These are phyloP conservation scores for Strix uralensis DNA, from an alignment of 2,113 vertebrate species.

Conservation along the genomic window DNA sequence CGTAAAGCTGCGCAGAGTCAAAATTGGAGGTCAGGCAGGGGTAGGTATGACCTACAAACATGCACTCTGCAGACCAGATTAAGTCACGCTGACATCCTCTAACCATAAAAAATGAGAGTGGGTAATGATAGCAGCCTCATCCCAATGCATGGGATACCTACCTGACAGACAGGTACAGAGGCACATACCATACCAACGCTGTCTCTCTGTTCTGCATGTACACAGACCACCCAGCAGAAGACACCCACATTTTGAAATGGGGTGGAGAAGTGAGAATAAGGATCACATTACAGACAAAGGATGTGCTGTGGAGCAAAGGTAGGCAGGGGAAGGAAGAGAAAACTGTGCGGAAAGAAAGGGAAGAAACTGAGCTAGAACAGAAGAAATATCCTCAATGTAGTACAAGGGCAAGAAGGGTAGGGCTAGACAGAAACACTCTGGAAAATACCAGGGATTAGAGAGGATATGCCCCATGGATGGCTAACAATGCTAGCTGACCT, in stretches of 20 bases:
- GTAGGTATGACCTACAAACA: not conserved
- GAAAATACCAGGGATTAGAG: not conserved
- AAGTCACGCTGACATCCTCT: not conserved
- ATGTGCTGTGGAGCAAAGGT: not conserved
- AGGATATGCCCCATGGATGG: not conserved
- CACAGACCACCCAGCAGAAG: not conserved
- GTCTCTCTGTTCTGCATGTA: accelerated
- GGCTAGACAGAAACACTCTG: not conserved
- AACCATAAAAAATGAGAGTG: not conserved
- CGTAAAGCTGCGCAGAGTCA: accelerated
- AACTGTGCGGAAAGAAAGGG: accelerated
- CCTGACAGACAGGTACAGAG: accelerated
- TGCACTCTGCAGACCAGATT: not conserved
- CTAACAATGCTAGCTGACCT: not conserved
- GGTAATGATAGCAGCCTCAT: not conserved
- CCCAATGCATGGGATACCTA: accelerated
- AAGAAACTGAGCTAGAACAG: not conserved
- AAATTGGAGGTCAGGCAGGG: not conserved
- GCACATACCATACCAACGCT: accelerated
- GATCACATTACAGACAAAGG: not conserved
- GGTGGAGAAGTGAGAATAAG: not conserved
- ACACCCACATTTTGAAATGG: not conserved
- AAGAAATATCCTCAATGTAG: not conserved
- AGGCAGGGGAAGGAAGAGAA: not conserved
- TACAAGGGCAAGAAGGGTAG: not conserved